Base-by-base conservation (phyloP, 2,113 vertebrate genomes). In the Pseudorasbora parva region DNA sequence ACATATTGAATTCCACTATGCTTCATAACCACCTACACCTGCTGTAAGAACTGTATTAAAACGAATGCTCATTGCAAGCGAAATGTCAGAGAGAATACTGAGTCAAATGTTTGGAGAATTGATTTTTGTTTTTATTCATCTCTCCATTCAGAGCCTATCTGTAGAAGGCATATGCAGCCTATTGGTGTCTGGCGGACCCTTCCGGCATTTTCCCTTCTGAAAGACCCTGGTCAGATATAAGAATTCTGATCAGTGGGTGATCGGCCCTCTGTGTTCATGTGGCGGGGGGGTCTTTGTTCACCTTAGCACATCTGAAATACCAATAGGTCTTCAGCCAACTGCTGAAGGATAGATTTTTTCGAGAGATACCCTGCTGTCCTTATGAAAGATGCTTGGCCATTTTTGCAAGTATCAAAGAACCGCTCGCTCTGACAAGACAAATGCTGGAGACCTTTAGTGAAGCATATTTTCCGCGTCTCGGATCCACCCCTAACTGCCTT, bases 281-380 rank as follows among this genome's bases (percentile, higher is more conserved):
- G n/a, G n/a, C n/a, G 8, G 30, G 71, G 84, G 72, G 66, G 56
- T 84, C 87, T 87, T 88, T 87, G 54, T 82, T 89, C 84, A 56
- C 81, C 51, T 59, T 79, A 51, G 84, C 54, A 37, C 71, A 84
- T 88, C 78, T 88, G 74, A 88, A 88, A 89, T 90, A 88, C 83
- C 89, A 87, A 91, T 90, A 90, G 91, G 90, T 78, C 75, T 78
- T 87, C 83, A 87, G 88, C 82, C 83, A 71, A 81, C 84, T 88
- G 85, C 88, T 82, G 82, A 49, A 85, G 54, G 81, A 92, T 90
- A 81, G 89, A 90, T 91, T 89, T 91, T 78, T 86, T 69, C 83
- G 17, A 78, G 49, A 57, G 62, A 78, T 86, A 84, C 78, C 84
- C 84, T 81, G 86, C 73, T 88, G 90, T 68, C 83, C 57, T 81